Evolutionary conservation across 2,113 vertebrate genomes (phyloP).

Genomic region (Empidonax traillii): DNA sequence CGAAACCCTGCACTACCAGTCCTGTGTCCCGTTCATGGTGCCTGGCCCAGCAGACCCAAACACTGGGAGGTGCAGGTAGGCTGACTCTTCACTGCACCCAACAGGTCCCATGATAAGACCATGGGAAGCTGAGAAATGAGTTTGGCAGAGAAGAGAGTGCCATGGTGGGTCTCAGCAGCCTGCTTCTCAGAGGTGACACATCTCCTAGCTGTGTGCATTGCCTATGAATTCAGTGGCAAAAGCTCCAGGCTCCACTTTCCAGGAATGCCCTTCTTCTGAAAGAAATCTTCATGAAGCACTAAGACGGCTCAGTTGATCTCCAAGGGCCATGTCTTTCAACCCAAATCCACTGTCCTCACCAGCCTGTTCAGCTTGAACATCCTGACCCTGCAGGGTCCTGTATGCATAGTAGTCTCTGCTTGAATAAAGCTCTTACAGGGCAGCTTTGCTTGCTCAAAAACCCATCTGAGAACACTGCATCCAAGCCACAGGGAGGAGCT

Average conservation of each 20-base stretch:
- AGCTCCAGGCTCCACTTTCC: not conserved
- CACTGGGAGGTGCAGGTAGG: not conserved
- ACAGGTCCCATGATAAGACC: not conserved
- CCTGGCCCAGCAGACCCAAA: not conserved
- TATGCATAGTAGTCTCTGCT: not conserved
- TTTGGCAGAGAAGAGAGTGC: fast-evolving
- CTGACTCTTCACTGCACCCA: not conserved
- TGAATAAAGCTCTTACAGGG: not conserved
- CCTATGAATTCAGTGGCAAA: not conserved
- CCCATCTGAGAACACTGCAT: not conserved
- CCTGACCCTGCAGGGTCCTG: not conserved
- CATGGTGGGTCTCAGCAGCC: not conserved
- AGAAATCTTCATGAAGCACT: not conserved
- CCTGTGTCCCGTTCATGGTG: too few species aligned
- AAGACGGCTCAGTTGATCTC: not conserved
- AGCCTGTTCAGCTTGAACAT: not conserved
- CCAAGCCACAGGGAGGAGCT: not conserved
- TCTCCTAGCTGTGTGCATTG: not conserved
- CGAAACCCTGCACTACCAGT: not conserved
- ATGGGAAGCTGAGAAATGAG: not conserved
- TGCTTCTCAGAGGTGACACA: not conserved
- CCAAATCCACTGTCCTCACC: not conserved
- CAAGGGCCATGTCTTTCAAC: not conserved
- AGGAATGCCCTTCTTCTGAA: not conserved
- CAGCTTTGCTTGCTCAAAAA: not conserved